Conservation (phyloP, 2,888 invertebrate genomes). For the Hirtodrosophila trivittata region DNA sequence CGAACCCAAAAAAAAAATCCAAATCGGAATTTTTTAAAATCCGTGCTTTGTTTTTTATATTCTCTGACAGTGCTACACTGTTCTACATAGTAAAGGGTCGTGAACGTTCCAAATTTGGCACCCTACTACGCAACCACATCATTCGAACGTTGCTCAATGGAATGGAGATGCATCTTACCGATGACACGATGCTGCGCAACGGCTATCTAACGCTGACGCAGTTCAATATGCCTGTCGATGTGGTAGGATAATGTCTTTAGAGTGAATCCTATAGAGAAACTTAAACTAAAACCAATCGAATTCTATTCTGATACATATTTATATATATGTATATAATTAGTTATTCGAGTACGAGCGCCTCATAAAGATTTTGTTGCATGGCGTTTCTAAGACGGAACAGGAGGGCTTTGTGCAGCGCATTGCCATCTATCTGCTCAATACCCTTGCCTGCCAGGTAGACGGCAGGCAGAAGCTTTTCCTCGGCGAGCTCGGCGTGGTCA, state of each 20-base stretch:
- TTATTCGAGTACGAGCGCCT: constrained; percentile 95
- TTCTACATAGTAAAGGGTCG: constrained; percentile 97
- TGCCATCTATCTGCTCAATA: constrained; percentile 96
- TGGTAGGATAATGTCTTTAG: constrained; percentile 86
- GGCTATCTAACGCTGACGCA: constrained; percentile 97
- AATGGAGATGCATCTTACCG: constrained; percentile 93
- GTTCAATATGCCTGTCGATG: constrained; percentile 97
- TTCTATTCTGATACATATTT: too few relatives aligned
- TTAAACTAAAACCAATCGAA: too few relatives aligned
- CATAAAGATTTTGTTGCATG: constrained; percentile 91
- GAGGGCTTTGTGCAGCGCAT: constrained; percentile 97
- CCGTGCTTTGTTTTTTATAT: too few relatives aligned
- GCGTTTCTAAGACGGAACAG: constrained; percentile 91
- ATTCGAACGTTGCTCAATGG: constrained; percentile 93
- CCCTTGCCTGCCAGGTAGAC: constrained; percentile 97
- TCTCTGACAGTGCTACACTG: constrained; percentile 95
- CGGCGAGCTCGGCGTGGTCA: constrained; percentile 94
- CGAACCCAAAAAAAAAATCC: too few relatives aligned
- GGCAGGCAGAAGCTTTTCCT: constrained; percentile 95
- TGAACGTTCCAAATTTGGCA: constrained; percentile 89
- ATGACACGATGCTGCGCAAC: constrained; percentile 97
- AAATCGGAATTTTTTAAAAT: too few relatives aligned
- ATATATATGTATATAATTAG: constrained; percentile 84
- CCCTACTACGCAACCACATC: constrained; percentile 90
- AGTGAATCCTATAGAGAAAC: too few relatives aligned